phyloP scores from a whole-genome alignment of 2,888 invertebrate species.

The Agrilus mali region DNA sequence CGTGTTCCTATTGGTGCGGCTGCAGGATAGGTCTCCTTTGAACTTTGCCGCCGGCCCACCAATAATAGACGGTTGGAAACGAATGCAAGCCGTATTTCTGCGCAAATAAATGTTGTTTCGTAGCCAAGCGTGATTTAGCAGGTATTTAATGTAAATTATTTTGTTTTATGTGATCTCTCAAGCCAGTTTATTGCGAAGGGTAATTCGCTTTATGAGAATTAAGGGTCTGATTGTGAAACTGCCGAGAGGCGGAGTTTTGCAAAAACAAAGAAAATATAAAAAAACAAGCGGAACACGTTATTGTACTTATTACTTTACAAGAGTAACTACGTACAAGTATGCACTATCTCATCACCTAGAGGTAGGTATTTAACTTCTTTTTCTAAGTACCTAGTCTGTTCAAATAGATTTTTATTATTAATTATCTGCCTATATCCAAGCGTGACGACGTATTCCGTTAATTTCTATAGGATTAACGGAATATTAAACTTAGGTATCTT shows the following conservation, averaged over 20 bases:
- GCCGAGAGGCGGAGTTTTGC: not conserved
- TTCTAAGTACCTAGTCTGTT: too few relatives aligned
- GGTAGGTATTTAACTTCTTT: too few relatives aligned
- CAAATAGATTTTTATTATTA: too few relatives aligned
- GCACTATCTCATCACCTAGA: too few relatives aligned
- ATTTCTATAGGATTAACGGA: too few relatives aligned
- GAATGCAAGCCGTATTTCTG: constrained; percentile 22
- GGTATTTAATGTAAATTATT: constrained; percentile 35
- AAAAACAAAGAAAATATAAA: too few relatives aligned
- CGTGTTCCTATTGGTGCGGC: constrained; percentile 12
- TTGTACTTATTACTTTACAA: too few relatives aligned
- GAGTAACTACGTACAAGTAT: too few relatives aligned
- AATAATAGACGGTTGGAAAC: constrained; percentile 11
- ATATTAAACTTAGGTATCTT: too few relatives aligned
- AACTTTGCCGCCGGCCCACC: constrained; percentile 15
- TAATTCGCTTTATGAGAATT: constrained; percentile 2
- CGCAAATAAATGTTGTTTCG: constrained; percentile 34
- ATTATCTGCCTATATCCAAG: too few relatives aligned
- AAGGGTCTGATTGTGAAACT: not conserved
- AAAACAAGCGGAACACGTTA: too few relatives aligned
- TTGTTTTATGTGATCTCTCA: constrained; percentile 25
- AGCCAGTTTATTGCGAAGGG: not conserved
- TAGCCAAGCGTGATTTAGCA: constrained; percentile 34
- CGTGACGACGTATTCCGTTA: too few relatives aligned
- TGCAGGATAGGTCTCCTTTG: constrained; percentile 13